These are phyloP conservation scores for Oasisia sp. DNA, from an alignment of 2,888 invertebrate genomes.

Conservation along the genomic window DNA sequence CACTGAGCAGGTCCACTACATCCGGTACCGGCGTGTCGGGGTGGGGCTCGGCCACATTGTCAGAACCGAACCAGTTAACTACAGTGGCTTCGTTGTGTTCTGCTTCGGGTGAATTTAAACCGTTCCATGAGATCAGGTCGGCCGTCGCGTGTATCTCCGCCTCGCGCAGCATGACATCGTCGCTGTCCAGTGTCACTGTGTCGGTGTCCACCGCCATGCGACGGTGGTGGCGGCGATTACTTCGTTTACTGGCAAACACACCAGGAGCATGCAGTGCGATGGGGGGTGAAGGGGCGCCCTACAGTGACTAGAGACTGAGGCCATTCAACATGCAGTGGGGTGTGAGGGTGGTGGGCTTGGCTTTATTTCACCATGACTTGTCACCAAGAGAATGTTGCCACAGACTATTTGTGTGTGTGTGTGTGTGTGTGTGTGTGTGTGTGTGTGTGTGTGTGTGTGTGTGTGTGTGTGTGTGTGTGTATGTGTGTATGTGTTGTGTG, in stretches of 20 bases:
- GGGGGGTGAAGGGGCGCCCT: background rate
- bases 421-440: background rate
- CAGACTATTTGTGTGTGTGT: background rate
- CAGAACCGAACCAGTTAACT: background rate
- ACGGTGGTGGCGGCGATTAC: background rate
- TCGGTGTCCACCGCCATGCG: background rate
- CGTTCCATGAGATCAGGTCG: background rate
- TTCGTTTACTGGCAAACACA: background rate
- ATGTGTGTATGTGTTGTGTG: background rate
- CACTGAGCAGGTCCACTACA: background rate
- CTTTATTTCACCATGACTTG: too few species aligned
- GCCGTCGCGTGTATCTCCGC: background rate
- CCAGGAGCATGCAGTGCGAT: background rate
- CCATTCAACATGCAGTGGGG: background rate
- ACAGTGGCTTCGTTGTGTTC: background rate
- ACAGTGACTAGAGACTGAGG: background rate
- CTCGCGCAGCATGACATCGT: background rate
- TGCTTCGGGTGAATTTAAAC: background rate
- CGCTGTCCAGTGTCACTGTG: background rate
- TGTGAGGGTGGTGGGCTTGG: background rate
- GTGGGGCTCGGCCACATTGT: background rate
- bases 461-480: background rate
- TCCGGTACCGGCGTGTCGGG: background rate
- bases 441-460: background rate
- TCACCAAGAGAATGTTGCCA: too few species aligned